Evolutionary conservation across 2,888 invertebrate genomes (phyloP).

Genomic region (Ganaspis brasiliensis): DNA sequence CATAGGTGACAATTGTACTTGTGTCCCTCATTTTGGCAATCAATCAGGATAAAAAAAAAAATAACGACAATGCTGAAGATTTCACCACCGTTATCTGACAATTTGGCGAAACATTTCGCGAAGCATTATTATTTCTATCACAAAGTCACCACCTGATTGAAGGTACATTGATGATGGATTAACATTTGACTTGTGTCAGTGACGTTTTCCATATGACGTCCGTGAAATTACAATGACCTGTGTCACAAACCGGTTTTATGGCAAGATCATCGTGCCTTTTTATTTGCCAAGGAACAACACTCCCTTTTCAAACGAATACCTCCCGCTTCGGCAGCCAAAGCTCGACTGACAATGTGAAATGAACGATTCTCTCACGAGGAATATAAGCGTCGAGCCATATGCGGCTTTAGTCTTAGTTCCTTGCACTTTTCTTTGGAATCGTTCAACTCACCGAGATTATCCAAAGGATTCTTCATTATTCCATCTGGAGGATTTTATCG

Average conservation of each 20-base stretch:
- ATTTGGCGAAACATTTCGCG: conserved; percentile 30
- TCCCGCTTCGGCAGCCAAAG: conserved; percentile 53
- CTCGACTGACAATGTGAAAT: conserved; percentile 50
- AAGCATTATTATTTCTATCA: conserved; percentile 17
- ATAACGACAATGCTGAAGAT: background rate
- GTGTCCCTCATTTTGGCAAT: conserved; percentile 69
- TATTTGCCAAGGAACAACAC: conserved; percentile 27
- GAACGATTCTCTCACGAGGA: conserved; percentile 31
- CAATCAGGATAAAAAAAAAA: background rate
- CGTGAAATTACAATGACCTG: conserved; percentile 18
- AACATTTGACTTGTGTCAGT: conserved; percentile 7
- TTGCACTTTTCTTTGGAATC: conserved; percentile 32
- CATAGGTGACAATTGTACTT: conserved; percentile 71
- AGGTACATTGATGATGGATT: conserved; percentile 20
- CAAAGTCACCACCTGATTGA: conserved; percentile 1
- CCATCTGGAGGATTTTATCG: background rate
- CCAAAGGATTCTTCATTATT: background rate
- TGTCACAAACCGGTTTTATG: conserved; percentile 42
- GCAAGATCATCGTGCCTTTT: conserved; percentile 32
- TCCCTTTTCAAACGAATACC: conserved; percentile 10
- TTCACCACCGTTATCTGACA: conserved; percentile 25
- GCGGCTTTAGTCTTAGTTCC: conserved; percentile 28
- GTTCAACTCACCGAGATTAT: background rate
- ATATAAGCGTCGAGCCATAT: conserved; percentile 31
- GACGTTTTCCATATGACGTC: conserved; percentile 27